phyloP scores from a whole-genome alignment of 2,797 vertebrate genomes.

The Chaetodon trifasciatus region DNA sequence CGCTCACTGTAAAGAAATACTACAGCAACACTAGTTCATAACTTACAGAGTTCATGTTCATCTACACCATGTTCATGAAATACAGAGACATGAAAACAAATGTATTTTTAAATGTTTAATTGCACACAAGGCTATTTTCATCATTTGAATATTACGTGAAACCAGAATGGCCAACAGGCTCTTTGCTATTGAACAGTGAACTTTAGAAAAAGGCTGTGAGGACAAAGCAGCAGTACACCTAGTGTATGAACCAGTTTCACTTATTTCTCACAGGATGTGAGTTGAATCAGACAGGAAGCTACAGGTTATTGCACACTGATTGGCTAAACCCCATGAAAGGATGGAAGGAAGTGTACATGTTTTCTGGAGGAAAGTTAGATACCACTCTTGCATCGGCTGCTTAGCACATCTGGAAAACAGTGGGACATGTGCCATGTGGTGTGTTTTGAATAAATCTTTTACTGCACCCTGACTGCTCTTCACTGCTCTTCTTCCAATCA shows the following conservation, averaged over 20 bases:
- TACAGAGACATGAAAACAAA: not conserved
- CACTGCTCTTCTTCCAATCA: no score
- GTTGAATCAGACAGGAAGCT: not conserved
- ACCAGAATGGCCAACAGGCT: not conserved
- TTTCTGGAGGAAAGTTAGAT: not conserved
- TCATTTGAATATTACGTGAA: slow-evolving; percentile 14
- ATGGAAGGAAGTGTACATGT: not conserved
- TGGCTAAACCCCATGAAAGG: no score
- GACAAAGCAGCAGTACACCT: not conserved
- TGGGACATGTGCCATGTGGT: not conserved
- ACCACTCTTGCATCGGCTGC: not conserved
- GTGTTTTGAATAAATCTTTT: no score
- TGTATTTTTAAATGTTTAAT: slow-evolving; percentile 1
- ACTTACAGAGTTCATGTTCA: not conserved
- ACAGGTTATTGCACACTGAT: not conserved
- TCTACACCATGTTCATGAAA: not conserved
- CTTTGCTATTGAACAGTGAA: slow-evolving; percentile 21
- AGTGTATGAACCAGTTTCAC: not conserved
- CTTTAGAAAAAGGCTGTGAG: slow-evolving; percentile 8
- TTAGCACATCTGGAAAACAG: not conserved
- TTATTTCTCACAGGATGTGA: not conserved
- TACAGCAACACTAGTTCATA: not conserved
- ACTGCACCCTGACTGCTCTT: no score
- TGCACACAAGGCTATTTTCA: slow-evolving; percentile 4
- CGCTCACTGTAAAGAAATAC: not conserved